Evolutionary conservation across 2,113 vertebrate genomes (phyloP).

Genomic region (Coturnix japonica): DNA sequence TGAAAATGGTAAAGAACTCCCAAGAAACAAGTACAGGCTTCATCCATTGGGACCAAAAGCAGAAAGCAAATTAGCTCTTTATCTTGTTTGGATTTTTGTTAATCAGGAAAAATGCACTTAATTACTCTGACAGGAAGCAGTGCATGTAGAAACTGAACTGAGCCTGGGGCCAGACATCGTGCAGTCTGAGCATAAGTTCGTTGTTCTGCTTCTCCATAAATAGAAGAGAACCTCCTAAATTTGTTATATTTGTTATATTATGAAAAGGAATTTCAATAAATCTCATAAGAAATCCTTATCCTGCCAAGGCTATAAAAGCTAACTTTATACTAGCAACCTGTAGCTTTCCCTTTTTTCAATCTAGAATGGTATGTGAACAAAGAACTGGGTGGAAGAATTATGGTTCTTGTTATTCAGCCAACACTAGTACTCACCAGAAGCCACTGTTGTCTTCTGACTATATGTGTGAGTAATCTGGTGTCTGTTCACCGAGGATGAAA

Average conservation of each 20-base stretch:
- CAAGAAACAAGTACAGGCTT: conserved; percentile 23
- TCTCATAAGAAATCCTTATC: neutral
- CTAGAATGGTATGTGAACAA: neutral
- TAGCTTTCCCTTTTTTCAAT: neutral
- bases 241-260: neutral
- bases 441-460: neutral
- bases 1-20: neutral
- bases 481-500: neutral
- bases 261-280: neutral
- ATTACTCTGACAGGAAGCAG: conserved; percentile 71
- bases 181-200: conserved; percentile 51
- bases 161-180: conserved; percentile 63
- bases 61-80: conserved; percentile 71
- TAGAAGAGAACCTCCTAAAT: conserved; percentile 29
- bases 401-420: neutral
- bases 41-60: conserved; percentile 44
- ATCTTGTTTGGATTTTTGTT: conserved; percentile 70
- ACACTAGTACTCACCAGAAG: neutral
- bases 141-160: conserved; percentile 46
- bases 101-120: conserved; percentile 73
- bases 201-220: conserved; percentile 19
- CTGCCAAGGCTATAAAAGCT: neutral
- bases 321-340: neutral
- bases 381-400: neutral
- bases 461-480: neutral